Conservation (phyloP, 2,888 invertebrate genomes). For the Pseudanteris insignis region DNA sequence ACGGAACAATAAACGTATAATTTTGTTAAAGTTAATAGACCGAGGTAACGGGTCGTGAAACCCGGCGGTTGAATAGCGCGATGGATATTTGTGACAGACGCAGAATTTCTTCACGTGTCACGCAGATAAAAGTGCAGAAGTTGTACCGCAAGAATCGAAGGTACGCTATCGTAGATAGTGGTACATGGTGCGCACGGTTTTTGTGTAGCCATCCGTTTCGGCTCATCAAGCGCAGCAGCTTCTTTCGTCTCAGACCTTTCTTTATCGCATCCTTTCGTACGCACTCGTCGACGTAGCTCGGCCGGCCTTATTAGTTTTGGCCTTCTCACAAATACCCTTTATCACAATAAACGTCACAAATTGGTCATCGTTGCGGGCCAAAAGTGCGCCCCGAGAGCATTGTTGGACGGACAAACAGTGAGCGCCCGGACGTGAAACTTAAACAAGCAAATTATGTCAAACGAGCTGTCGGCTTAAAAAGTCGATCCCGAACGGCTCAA, state of each 20-base stretch:
- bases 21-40: no score
- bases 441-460: constrained; percentile 26
- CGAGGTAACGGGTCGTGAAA: no score
- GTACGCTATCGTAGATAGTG: constrained; percentile 53
- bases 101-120: constrained; percentile 37
- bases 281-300: constrained; percentile 13
- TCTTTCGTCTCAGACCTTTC: constrained; percentile 48
- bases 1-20: no score
- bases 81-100: constrained; percentile 36
- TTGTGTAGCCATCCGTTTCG: constrained; percentile 62
- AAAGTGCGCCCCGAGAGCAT: constrained; percentile 18
- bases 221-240: constrained; percentile 59
- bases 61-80: background rate
- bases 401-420: no score
- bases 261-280: constrained; percentile 42
- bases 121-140: constrained; percentile 49
- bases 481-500: constrained; percentile 13
- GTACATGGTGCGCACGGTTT: constrained; percentile 61
- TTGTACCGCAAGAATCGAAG: constrained; percentile 50
- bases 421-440: background rate
- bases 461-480: constrained; percentile 28
- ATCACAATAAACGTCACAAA: constrained; percentile 60
- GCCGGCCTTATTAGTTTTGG: no score
- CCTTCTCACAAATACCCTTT: constrained; percentile 51
- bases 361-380: constrained; percentile 49